Percentiles rank a stretch among this genome's conserved stretches.
These are phyloP conservation scores for Myiotriccus ornatus DNA, from an alignment of 2,797 vertebrate genomes.

Conservation along the genomic window DNA sequence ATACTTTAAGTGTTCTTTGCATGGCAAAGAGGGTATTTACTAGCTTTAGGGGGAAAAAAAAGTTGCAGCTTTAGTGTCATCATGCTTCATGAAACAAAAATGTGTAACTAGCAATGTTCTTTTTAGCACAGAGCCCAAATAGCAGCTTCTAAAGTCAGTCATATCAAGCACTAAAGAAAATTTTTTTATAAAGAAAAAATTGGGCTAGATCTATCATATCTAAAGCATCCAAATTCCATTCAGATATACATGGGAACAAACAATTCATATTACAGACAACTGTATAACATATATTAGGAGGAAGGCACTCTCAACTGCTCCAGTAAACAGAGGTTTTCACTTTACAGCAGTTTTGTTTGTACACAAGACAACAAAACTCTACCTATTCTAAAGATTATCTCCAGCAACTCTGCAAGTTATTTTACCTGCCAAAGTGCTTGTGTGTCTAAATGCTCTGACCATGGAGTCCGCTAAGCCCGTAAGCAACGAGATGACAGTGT, in stretches of 20 bases:
- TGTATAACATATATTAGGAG: neutral
- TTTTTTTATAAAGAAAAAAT: neutral
- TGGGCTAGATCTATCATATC: neutral
- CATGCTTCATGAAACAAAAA: neutral
- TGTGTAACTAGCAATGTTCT: neutral
- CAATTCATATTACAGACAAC: neutral
- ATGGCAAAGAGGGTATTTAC: neutral
- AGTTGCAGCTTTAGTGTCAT: neutral
- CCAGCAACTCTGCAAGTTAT: neutral
- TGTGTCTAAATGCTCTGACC: conserved; percentile 89
- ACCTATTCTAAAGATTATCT: neutral
- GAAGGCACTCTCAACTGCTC: neutral
- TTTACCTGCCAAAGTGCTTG: conserved; percentile 90
- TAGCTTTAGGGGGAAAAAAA: neutral
- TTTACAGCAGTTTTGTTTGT: neutral
- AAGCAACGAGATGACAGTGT: conserved; percentile 85
- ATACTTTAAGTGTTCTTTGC: neutral
- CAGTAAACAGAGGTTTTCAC: neutral
- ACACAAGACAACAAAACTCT: neutral
- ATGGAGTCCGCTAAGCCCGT: conserved; percentile 86
- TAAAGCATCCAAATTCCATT: neutral
- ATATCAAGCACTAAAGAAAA: neutral
- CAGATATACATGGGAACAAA: neutral
- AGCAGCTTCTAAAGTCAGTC: neutral
- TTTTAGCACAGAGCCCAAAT: neutral